phyloP scores from a whole-genome alignment of 2,797 vertebrate genomes.

The Petrocephalus schoutedeni region DNA sequence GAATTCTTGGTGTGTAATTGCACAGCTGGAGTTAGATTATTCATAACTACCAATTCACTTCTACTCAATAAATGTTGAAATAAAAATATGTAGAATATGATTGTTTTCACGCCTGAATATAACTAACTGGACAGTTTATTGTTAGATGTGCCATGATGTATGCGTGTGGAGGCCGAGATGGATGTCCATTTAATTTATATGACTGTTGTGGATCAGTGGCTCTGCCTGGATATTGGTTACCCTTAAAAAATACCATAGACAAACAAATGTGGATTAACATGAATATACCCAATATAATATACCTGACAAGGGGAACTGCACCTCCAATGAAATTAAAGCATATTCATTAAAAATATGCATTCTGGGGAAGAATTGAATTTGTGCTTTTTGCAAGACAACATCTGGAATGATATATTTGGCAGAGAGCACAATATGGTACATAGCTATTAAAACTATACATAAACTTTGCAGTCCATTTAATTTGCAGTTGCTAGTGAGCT shows the following conservation, averaged over 20 bases:
- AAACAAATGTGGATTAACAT: not conserved
- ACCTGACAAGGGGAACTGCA: not conserved
- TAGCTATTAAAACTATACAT: not conserved
- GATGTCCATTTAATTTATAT: not conserved
- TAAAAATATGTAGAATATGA: not conserved
- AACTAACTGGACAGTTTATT: not conserved
- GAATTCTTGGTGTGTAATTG: not conserved
- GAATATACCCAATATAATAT: not conserved
- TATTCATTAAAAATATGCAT: not conserved
- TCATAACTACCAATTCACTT: not conserved
- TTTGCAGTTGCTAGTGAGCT: not conserved
- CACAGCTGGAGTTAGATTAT: not conserved
- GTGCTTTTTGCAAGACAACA: not conserved
- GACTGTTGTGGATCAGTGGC: not conserved
- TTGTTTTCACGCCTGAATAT: not conserved
- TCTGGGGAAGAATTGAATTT: not conserved
- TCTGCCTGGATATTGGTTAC: not conserved
- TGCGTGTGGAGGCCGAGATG: not conserved
- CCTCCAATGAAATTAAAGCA: not conserved
- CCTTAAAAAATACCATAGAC: constrained; percentile 10
- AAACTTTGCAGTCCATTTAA: constrained; percentile 1
- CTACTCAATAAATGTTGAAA: not conserved
- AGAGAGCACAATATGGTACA: not conserved
- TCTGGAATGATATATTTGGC: not conserved
- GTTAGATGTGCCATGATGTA: not conserved